Evolutionary conservation across 2,113 vertebrate genomes (phyloP).

Genomic region (Chrysochloris asiatica): DNA sequence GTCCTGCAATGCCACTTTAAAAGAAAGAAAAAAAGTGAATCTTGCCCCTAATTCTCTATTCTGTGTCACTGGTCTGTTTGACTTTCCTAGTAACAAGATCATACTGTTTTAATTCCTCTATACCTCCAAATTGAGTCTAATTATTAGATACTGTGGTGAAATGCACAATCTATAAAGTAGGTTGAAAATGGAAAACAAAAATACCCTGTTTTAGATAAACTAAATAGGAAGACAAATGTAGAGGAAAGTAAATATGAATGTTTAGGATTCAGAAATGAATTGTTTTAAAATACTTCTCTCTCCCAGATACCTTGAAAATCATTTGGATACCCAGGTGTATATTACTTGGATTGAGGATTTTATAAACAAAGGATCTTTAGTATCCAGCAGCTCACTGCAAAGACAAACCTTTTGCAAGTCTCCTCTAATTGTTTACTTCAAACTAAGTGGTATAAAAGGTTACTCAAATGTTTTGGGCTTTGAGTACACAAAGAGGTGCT

Average conservation of each 20-base stretch:
- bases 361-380: background rate
- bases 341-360: background rate
- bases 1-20: background rate
- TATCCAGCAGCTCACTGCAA: background rate
- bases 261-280: background rate
- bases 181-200: background rate
- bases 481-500: background rate
- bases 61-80: background rate
- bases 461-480: background rate
- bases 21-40: too few species aligned
- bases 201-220: background rate
- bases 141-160: background rate
- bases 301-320: background rate
- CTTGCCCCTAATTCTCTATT: fast-evolving
- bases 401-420: fast-evolving
- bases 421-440: background rate
- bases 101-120: background rate
- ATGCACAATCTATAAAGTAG: background rate
- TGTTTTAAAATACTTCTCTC: background rate
- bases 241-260: background rate
- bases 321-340: fast-evolving
- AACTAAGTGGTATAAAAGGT: background rate
- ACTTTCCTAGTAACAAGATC: background rate
- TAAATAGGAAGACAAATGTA: background rate
- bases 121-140: fast-evolving